Base-by-base conservation (phyloP, 30 jellyfish, hydroid and myxozoan genomes). In the Aurelia aurita region DNA sequence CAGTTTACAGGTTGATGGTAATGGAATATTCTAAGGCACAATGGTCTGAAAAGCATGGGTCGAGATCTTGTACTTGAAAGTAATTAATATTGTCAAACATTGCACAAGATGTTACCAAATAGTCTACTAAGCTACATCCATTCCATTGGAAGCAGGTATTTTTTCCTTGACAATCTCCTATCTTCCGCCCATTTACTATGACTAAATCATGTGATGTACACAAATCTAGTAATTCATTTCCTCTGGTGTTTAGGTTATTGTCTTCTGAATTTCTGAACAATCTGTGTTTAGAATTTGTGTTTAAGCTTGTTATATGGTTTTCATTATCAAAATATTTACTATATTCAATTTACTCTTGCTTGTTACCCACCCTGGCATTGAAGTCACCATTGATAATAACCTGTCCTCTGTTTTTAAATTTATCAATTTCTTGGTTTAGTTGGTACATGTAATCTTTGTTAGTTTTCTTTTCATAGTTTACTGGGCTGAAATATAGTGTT, bases 61-160 rank as follows among this genome's bases (percentile, higher is more conserved):
- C 34, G 11, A 65, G 77, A 13, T 65, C 77, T 19, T 29, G 54
- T 28, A 65, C 54, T 65, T 65, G 77, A 65, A 65, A 65, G 34
- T 65, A 65, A 28, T 65, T 65, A 18, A 65, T 23, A 29, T 18
- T 65, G 77, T 65, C 54, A 28, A 20, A 65, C 21, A 65, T 65
- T 65, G 77, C 34, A 20, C 34, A 18, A 19, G 77, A 65, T 20
- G 54, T 29, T 19, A 28, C 34, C 21, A 65, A 34, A 34, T 65
- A 65, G 21, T 28, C 77, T 13, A 65, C 77, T 12, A 65, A 34
- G 53, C 77, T 65, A 34, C 77, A 65, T 65, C 77, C 77, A 65
- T n/a, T 65, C 77, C 77, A 65, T 16, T 65, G 77, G 53, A 65
- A 65, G 53, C 77, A 65, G 19, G 77, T 65, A 28, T 65, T 65